Percentiles rank a stretch among this genome's conserved stretches.
phyloP scores from a whole-genome alignment of 2,113 vertebrate species.

The Ageneiosus marmoratus region DNA sequence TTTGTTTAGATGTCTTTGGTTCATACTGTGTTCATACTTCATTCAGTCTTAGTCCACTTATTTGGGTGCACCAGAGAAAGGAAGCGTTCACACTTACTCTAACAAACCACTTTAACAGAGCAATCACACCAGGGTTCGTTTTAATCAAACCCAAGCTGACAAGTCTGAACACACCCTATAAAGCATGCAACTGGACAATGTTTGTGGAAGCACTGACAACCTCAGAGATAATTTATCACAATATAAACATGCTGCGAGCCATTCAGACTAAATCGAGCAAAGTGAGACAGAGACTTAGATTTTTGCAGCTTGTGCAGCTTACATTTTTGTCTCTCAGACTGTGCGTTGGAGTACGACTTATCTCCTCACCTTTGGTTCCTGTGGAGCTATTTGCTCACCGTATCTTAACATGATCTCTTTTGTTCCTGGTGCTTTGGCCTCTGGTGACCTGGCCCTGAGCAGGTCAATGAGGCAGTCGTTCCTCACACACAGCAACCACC shows the following conservation, averaged over 20 bases:
- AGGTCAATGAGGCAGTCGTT: not conserved
- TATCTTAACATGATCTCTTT: not conserved
- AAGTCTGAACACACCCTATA: too few species aligned
- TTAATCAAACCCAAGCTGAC: too few species aligned
- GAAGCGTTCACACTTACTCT: too few species aligned
- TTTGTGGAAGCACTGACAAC: not conserved
- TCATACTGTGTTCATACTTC: too few species aligned
- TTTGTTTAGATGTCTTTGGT: too few species aligned
- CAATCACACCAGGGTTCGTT: too few species aligned
- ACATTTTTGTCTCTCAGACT: not conserved
- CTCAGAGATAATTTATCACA: not conserved
- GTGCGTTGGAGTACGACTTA: not conserved
- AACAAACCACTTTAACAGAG: too few species aligned
- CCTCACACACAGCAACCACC: conserved; percentile 3
- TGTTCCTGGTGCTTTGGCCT: not conserved
- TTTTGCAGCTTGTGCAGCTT: not conserved
- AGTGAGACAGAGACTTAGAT: not conserved
- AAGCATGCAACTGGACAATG: not conserved
- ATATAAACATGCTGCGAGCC: not conserved
- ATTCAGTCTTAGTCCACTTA: too few species aligned
- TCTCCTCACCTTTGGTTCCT: not conserved
- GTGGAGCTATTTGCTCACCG: not conserved
- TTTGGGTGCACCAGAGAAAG: too few species aligned
- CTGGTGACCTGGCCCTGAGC: not conserved
- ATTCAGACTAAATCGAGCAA: not conserved